Evolutionary conservation across 2,888 invertebrate species (phyloP), one percentile per base, ranked within the genome.

Genomic region (Stictocephala bisonia): DNA sequence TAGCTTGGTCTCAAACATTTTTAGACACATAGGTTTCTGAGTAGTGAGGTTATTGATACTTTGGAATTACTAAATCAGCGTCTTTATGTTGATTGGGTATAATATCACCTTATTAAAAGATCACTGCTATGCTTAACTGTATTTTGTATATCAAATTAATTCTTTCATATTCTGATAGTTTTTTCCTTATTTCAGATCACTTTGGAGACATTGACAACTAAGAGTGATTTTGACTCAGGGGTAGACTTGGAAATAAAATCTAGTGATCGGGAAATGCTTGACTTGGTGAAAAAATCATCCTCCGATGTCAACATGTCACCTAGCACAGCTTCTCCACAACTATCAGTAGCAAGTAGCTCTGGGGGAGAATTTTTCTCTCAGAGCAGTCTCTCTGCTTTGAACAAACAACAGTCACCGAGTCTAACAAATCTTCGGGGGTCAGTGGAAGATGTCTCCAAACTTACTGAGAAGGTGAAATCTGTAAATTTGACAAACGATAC

Each of bases 381-480:
- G 26, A 60, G 76, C 18, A 51, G 76, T 15, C 40, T 64, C 9
- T 50, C 72, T 4, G 24, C 50, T 27, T 20, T 73, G 15, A 35
- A 69, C 15, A 69, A 69, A 26, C 77, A 77, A 9, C 79, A 79
- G 35, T 83, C 83, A 13, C 82, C 83, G 2, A 86, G 86, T 75
- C 80, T 87, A 15, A 85, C 85, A 41, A 92, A 92, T 80, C 84
- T 93, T 0, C 90, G 91, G 78, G 92, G 92, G 0, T 91, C 91
- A 0, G 83, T 91, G 3, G 90, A 90, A 74, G 88, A 89, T 79
- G 85, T 88, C 0, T 81, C 74, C 26, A 53, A 44, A 18, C 44
- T 58, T 9, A 35, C n/a, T n/a, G n/a, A n/a, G n/a, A n/a, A n/a
- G n/a, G n/a, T n/a, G n/a, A n/a, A n/a, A n/a, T n/a, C n/a, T n/a